Conservation (phyloP, 92 coral and sea anemone genomes). For the Pocillopora grandis region DNA sequence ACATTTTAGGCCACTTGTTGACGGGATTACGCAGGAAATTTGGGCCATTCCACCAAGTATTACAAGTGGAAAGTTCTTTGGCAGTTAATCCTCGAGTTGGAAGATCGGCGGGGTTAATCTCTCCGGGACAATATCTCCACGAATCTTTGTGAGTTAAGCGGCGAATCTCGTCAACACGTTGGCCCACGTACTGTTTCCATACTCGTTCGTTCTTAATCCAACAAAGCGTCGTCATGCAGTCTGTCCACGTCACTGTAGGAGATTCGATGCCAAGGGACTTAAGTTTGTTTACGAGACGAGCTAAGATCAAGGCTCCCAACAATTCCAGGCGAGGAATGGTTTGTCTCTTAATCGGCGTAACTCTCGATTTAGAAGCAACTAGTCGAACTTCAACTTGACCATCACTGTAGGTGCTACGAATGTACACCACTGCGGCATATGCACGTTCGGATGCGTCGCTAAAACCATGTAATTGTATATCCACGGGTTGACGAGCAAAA, state of each 20-base stretch:
- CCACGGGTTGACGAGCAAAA: conserved; percentile 36
- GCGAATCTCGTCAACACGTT: conserved; percentile 45
- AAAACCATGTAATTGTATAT: conserved; percentile 64
- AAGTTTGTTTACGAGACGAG: conserved; percentile 45
- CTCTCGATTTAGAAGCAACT: conserved; percentile 68
- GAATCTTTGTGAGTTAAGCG: conserved; percentile 29
- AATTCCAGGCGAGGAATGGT: conserved; percentile 73
- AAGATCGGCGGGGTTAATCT: conserved; percentile 44
- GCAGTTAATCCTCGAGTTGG: conserved; percentile 41
- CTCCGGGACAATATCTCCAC: conserved; percentile 31
- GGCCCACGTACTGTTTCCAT: conserved; percentile 44
- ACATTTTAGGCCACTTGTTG: conserved; percentile 45
- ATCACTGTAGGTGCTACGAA: conserved; percentile 53
- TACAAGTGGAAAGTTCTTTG: conserved; percentile 35
- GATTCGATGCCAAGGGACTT: conserved; percentile 31
- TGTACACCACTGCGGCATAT: conserved; percentile 56
- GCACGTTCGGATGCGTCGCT: conserved; percentile 78
- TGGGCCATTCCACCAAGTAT: conserved; percentile 56
- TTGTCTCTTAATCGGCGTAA: conserved; percentile 66
- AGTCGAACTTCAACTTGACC: conserved; percentile 48
- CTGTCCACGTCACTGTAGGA: conserved; percentile 35
- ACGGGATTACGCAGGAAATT: conserved; percentile 36
- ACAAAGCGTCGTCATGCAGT: conserved; percentile 53
- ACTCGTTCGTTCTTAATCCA: conserved; percentile 51
- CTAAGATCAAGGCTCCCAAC: conserved; percentile 60